Evolutionary conservation across 2,888 invertebrate species (phyloP).

Genomic region (Pandemis corylana): DNA sequence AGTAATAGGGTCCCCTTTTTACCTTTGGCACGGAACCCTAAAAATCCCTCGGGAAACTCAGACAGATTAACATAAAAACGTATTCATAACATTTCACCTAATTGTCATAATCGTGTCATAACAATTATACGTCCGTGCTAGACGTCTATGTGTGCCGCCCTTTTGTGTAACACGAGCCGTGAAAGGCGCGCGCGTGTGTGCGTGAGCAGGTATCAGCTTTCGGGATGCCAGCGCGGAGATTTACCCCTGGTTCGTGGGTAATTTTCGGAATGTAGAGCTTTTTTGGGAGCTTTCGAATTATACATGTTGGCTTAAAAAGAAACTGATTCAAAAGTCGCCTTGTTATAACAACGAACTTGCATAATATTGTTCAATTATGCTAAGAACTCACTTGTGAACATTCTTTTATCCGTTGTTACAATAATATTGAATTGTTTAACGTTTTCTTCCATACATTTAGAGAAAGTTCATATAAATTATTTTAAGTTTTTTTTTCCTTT

Average conservation of each 20-base stretch:
- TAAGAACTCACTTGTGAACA: no score
- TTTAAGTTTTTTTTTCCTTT: no score
- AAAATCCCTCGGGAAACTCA: constrained; percentile 14
- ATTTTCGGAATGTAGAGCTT: constrained; percentile 24
- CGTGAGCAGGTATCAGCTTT: constrained; percentile 59
- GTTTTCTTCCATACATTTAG: no score
- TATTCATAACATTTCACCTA: constrained; percentile 41
- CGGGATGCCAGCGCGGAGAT: constrained; percentile 47
- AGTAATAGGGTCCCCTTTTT: no score
- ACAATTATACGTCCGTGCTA: constrained; percentile 36
- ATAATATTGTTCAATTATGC: no score
- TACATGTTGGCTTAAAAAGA: no score
- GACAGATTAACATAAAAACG: constrained; percentile 32
- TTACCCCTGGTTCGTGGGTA: constrained; percentile 49
- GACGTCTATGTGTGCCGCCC: constrained; percentile 52
- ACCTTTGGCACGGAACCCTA: neutral
- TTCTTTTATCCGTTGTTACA: no score
- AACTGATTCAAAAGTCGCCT: no score
- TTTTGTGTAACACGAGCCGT: constrained; percentile 55
- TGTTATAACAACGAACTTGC: no score
- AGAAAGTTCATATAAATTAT: no score
- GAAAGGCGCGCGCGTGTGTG: constrained; percentile 52
- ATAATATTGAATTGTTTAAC: no score
- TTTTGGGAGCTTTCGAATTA: neutral
- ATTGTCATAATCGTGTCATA: constrained; percentile 43